Conservation (phyloP, 2,113 vertebrate species). For the Ictalurus furcatus region DNA sequence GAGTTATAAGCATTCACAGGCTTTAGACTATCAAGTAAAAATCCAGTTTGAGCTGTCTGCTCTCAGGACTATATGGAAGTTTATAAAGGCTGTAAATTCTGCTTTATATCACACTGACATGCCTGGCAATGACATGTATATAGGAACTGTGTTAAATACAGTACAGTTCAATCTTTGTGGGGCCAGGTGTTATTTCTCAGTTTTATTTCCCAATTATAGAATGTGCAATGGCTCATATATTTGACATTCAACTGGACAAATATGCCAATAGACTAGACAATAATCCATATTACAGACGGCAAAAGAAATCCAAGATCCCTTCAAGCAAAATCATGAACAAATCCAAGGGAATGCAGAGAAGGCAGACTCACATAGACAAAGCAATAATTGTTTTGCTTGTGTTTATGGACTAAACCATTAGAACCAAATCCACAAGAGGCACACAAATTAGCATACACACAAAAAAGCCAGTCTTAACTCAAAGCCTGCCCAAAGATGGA, state of each 20-base stretch:
- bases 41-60: background rate
- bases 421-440: conserved; percentile 63
- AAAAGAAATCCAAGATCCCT: background rate
- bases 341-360: background rate
- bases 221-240: conserved; percentile 25
- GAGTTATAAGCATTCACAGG: background rate
- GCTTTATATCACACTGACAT: conserved; percentile 18
- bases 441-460: conserved; percentile 56
- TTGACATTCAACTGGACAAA: conserved; percentile 52
- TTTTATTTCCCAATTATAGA: conserved; percentile 15
- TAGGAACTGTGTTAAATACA: background rate
- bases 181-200: conserved; percentile 11
- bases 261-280: conserved; percentile 35
- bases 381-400: conserved; percentile 12
- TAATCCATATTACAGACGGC: conserved; percentile 48
- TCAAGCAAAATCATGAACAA: conserved; percentile 15
- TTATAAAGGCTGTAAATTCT: conserved; percentile 3
- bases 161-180: conserved; percentile 2
- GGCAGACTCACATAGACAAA: conserved; percentile 15
- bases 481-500: conserved; percentile 65
- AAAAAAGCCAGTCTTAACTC: conserved; percentile 61
- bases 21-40: background rate
- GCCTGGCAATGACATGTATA: background rate
- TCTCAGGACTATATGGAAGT: background rate
- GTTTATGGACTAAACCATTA: conserved; percentile 40